A percentile compares a stretch with the other conserved stretches of the same genome.
phyloP scores from a whole-genome alignment of 2,797 vertebrate genomes.

The Sphenopsis melanotis region DNA sequence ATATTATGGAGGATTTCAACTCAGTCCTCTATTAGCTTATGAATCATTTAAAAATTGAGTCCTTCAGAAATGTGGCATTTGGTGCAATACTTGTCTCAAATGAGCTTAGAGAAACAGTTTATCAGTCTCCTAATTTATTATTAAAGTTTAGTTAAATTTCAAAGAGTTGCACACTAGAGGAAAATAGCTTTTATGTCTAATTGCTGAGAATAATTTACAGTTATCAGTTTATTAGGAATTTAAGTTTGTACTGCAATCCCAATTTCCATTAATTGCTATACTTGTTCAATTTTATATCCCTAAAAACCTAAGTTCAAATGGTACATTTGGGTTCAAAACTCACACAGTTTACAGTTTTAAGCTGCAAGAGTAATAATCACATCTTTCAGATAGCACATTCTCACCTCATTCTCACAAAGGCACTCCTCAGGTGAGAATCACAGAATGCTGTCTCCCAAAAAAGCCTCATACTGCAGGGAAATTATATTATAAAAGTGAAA shows the following conservation, averaged over 20 bases:
- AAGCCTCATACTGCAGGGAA: neutral
- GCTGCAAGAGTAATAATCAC: neutral
- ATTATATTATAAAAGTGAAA: neutral
- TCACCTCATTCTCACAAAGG: neutral
- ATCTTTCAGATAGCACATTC: neutral
- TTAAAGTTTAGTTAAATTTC: neutral
- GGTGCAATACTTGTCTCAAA: neutral
- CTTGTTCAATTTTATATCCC: neutral
- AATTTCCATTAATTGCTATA: neutral
- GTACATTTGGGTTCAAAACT: neutral
- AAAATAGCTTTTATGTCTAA: neutral
- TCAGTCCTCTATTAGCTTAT: neutral
- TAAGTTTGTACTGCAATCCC: neutral
- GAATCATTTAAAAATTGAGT: neutral
- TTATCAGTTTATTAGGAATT: neutral
- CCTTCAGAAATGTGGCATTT: neutral
- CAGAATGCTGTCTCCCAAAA: neutral
- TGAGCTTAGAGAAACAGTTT: neutral
- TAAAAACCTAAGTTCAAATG: neutral
- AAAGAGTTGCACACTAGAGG: neutral
- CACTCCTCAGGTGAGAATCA: neutral
- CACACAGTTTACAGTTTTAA: neutral
- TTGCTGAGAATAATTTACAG: neutral
- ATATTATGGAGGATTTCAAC: neutral
- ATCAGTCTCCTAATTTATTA: neutral